These are phyloP conservation scores for Calephelis virginiensis DNA, from an alignment of 1,140 invertebrate genomes.

Conservation along the genomic window DNA sequence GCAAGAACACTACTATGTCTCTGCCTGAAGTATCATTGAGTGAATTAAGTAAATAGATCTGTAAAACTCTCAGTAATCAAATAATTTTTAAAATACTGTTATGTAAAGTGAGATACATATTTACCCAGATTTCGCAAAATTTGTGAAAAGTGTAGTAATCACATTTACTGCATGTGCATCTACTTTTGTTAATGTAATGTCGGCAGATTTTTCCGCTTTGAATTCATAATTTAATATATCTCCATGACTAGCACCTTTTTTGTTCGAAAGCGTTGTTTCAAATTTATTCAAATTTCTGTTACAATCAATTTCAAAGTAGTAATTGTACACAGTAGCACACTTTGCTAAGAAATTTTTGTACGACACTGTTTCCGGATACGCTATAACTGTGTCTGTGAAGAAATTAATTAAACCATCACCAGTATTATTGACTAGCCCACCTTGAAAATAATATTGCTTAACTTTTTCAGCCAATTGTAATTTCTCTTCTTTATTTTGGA, in stretches of 20 bases:
- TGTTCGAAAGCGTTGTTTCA: constrained; percentile 20
- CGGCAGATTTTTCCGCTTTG: constrained; percentile 19
- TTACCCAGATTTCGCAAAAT: constrained; percentile 43
- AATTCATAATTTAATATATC: constrained; percentile 34
- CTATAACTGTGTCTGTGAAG: constrained; percentile 32
- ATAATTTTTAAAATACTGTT: no score
- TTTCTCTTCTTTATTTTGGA: constrained; percentile 26
- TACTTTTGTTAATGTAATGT: constrained; percentile 13
- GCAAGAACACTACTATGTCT: no score
- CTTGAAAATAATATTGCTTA: constrained; percentile 32
- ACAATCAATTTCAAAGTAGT: constrained; percentile 45
- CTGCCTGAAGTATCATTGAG: no score
- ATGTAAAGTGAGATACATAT: neutral
- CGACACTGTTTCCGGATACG: constrained; percentile 25
- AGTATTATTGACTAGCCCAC: constrained; percentile 26
- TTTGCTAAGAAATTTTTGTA: constrained; percentile 22
- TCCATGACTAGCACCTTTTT: constrained; percentile 36
- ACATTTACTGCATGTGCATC: constrained; percentile 31
- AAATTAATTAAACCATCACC: constrained; percentile 30
- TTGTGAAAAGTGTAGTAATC: constrained; percentile 42
- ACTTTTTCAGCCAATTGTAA: constrained; percentile 26
- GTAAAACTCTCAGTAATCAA: no score
- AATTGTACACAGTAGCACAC: constrained; percentile 38
- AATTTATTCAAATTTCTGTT: constrained; percentile 42
- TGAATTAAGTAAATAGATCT: no score